Percentiles rank a stretch among this genome's conserved stretches.
Conservation (phyloP, 2,888 invertebrate genomes). For the Tachystola acroxantha region DNA sequence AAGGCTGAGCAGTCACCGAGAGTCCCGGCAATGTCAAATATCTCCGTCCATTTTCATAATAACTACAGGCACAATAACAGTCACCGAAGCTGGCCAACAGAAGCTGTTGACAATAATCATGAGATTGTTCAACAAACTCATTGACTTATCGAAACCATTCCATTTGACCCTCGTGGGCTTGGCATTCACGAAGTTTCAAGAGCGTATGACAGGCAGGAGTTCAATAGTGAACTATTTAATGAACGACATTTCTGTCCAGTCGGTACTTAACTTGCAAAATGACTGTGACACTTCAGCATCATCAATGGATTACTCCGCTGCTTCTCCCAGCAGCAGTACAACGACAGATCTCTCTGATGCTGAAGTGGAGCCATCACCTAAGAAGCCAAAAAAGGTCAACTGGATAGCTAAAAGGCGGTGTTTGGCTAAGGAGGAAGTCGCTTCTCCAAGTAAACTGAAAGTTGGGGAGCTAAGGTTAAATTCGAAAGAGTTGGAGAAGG, state of each 20-base stretch:
- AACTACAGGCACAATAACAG: slow-evolving; percentile 63
- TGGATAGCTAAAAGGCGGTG: slow-evolving; percentile 72
- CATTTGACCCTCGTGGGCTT: slow-evolving; percentile 89
- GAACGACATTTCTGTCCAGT: slow-evolving; percentile 88
- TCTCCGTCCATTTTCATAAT: slow-evolving; percentile 80
- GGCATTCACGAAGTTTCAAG: slow-evolving; percentile 89
- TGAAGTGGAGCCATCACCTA: slow-evolving; percentile 87
- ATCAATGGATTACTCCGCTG: slow-evolving; percentile 71
- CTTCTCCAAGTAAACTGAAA: slow-evolving; percentile 83
- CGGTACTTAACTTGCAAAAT: slow-evolving; percentile 82
- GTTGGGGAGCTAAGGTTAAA: slow-evolving; percentile 82
- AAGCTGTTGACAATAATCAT: slow-evolving; percentile 84
- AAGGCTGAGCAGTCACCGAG: slow-evolving; percentile 83
- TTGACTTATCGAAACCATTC: slow-evolving; percentile 85
- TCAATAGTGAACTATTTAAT: slow-evolving; percentile 87
- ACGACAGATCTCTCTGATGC: slow-evolving; percentile 81
- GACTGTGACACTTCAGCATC: slow-evolving; percentile 68
- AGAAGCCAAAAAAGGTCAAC: slow-evolving; percentile 80
- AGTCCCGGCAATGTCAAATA: slow-evolving; percentile 86
- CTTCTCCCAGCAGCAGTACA: slow-evolving; percentile 65
- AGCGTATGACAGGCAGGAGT: slow-evolving; percentile 82
- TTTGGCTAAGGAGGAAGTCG: slow-evolving; percentile 71
- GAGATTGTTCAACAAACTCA: slow-evolving; percentile 86
- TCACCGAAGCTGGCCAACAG: slow-evolving; percentile 76
- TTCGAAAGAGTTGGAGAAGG: slow-evolving; percentile 80